Conservation (phyloP, 2,797 vertebrate species). For the Spinibarbus caldwelli region DNA sequence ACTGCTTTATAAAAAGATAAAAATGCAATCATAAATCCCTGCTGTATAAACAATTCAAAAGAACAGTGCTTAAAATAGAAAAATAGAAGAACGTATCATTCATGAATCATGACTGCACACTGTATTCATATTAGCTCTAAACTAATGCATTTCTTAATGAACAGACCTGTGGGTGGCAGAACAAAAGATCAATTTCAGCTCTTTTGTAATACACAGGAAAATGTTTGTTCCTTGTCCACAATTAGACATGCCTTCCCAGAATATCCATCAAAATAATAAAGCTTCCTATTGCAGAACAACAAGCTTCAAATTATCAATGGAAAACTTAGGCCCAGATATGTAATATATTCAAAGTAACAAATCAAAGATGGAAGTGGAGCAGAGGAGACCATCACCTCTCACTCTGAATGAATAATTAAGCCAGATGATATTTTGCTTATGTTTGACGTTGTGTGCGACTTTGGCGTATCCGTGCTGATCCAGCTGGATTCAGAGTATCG, state of each 20-base stretch:
- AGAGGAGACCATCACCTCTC: conserved; percentile 29
- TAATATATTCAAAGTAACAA: not conserved
- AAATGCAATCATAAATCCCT: conserved; percentile 25
- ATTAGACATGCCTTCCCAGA: not conserved
- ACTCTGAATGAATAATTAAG: conserved; percentile 30
- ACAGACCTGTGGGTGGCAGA: conserved; percentile 34
- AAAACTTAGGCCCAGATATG: conserved; percentile 8
- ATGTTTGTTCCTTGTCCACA: conserved; percentile 18
- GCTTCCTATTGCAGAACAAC: not conserved
- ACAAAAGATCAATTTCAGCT: conserved; percentile 3
- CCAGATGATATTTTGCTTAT: conserved; percentile 34
- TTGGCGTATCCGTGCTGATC: conserved; percentile 27
- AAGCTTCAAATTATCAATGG: not conserved
- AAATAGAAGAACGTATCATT: not conserved
- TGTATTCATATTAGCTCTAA: conserved; percentile 42
- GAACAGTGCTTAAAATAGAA: not conserved
- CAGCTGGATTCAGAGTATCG: conserved; percentile 53
- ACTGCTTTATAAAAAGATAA: conserved; percentile 19
- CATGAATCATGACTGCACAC: conserved; percentile 38
- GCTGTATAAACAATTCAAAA: not conserved
- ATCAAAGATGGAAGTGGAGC: not conserved
- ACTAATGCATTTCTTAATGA: conserved; percentile 35
- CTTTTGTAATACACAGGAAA: conserved; percentile 18
- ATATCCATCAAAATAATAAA: conserved; percentile 19
- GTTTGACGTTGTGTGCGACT: conserved; percentile 11